Base-by-base conservation (phyloP, 2,888 invertebrate species). In the Geophilus truncorum region DNA sequence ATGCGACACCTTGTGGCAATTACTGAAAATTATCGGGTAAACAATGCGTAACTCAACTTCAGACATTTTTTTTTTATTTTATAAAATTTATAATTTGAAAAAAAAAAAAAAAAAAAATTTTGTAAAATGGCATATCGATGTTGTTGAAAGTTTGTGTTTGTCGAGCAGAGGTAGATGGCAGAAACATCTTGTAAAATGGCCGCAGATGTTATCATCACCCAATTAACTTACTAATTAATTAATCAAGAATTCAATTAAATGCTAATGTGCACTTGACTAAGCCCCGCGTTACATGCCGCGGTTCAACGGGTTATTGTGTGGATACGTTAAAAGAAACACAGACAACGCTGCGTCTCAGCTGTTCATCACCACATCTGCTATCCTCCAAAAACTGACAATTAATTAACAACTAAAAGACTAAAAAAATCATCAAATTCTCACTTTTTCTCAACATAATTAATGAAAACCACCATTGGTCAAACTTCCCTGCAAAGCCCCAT, bases 181-280 rank as follows among this genome's bases (percentile, higher is more conserved):
- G 70, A 28, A 23, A 70, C 70, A 25, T 23, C 28, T 28, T 23
- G 70, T 25, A 70, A 77, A 25, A 25, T 32, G 18, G 77, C 77
- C 28, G 18, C 78, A 78, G 40, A 78, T 36, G 78, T 30, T 78
- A 40, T 34, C 78, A 78, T 78, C 78, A 78, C 34, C 78, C 78
- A 78, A 78, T 78, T 78, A 78, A 78, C 78, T 30, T 18, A 78
- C 45, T 40, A 78, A 78, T 78, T 78, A 78, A 78, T 78, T 78
- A 78, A 78, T 78, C 40, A 78, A 21, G 45, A 78, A 78, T 78
- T 78, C 78, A 78, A 78, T 78, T 78, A 78, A 78, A 78, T 78
- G 78, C 78, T 36, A 78, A 78, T 78, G 34, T 36, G 18, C 70
- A 28, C 25, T 40, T 40, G 40, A 40, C 40, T 40, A 40, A 40